phyloP scores from a whole-genome alignment of 2,113 vertebrate genomes.

The Neogale vison region DNA sequence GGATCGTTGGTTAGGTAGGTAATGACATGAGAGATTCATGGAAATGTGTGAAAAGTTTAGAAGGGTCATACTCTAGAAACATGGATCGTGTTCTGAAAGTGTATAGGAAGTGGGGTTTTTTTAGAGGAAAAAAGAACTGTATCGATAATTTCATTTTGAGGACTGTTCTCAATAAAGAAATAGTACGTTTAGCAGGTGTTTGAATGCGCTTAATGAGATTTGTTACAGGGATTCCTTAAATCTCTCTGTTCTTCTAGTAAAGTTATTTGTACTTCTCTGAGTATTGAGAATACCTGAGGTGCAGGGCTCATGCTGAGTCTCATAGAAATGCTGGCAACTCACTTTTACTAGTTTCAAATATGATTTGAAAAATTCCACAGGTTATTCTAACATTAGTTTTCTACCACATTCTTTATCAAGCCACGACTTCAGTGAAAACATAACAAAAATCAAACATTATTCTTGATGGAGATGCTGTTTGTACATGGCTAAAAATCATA shows the following conservation, averaged over 20 bases:
- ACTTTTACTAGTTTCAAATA: background rate
- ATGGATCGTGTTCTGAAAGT: background rate
- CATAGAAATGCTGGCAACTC: background rate
- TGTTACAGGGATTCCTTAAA: background rate
- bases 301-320: background rate
- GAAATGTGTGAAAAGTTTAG: background rate
- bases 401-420: background rate
- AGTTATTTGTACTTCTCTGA: slow-evolving; percentile 10
- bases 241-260: background rate
- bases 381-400: background rate
- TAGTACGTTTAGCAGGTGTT: background rate
- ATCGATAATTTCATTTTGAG: background rate
- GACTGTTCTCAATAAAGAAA: background rate
- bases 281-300: background rate
- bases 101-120: background rate
- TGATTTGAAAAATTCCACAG: background rate
- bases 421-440: background rate
- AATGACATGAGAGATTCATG: background rate
- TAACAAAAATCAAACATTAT: background rate
- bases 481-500: background rate
- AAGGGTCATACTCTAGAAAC: background rate
- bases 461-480: background rate
- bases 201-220: background rate
- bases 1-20: background rate
- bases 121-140: background rate